Evolutionary conservation across 2,113 vertebrate species (phyloP).

Genomic region (Nothobranchius kuhntae): DNA sequence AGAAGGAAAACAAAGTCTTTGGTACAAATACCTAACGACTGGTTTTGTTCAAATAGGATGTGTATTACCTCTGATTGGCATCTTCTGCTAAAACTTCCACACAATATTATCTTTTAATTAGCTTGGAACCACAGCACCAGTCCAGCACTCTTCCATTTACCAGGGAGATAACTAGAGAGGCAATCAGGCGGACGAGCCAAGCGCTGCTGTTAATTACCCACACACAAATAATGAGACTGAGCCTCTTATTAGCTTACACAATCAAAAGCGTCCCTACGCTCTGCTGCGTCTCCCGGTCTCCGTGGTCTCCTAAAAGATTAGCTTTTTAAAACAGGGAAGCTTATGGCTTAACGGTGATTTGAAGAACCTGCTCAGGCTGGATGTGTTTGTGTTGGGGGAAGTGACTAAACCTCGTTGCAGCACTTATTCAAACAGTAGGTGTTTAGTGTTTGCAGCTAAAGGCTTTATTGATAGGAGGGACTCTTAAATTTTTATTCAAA

Average conservation of each 20-base stretch:
- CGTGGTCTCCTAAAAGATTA: constrained; percentile 49
- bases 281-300: constrained; percentile 62
- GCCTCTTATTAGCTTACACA: constrained; percentile 71
- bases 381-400: constrained; percentile 23
- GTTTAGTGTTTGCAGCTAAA: neutral
- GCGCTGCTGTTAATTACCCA: constrained; percentile 78
- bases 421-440: constrained; percentile 8
- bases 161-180: constrained; percentile 78
- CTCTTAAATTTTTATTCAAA: no score
- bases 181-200: constrained; percentile 74
- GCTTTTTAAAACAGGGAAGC: constrained; percentile 46
- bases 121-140: constrained; percentile 74
- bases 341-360: constrained; percentile 37
- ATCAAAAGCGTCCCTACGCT: constrained; percentile 67
- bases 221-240: constrained; percentile 76
- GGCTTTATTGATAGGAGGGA: no score
- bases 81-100: constrained; percentile 57
- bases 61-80: constrained; percentile 50
- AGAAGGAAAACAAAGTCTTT: neutral
- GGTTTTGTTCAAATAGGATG: constrained; percentile 36
- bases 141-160: constrained; percentile 69
- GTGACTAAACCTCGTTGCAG: neutral
- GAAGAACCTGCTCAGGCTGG: constrained; percentile 30
- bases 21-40: constrained; percentile 5
- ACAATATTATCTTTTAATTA: constrained; percentile 84